Evolutionary conservation across 2,113 vertebrate species (phyloP), one percentile per base, ranked within the genome.

Genomic region (Pelecanus crispus): DNA sequence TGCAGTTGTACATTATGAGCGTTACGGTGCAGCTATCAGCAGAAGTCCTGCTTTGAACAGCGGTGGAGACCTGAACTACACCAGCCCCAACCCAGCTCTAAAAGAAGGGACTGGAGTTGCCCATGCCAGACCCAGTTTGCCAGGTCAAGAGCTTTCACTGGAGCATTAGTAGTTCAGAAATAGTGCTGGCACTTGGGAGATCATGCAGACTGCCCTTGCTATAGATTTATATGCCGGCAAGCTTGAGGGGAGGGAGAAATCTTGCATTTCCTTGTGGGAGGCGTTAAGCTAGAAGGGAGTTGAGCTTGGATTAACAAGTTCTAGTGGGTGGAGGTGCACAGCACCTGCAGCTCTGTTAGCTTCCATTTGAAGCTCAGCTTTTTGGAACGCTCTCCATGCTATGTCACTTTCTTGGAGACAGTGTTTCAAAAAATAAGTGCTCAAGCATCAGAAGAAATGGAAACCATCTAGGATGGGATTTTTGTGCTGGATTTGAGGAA

Each of bases 81-180:
- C 25, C 71, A 61, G 29, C 29, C 20, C 10, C 36, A 73, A n/a
- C 9, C 11, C 40, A 29, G 8, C 47, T 66, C 24, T 40, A 2
- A 71, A 63, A 58, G 40, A 17, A 28, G 6, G 24, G 6, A 36
- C 36, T 56, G 58, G 15, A 26, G 10, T 29, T 29, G 12, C 12
- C 74, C 0, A 0, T 55, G 20, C 26, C 44, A 74, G 42, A 75
- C 20, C 6, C 0, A 3, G 10, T 17, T 12, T 71, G 6, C 50
- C 29, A 29, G 40, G 31, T 62, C 38, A 50, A 28, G 59, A 72
- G 24, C 31, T 44, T 85, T 87, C n/a, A 28, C 21, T 3, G 2
- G 50, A 44, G 13, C 38, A 13, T 49, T 58, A 49, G 58, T 14
- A 36, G 38, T 5, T 92, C 55, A 40, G 50, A 88, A 32, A 44